phyloP scores from a whole-genome alignment of 2,888 invertebrate genomes.

The Dryocosmus kuriphilus region DNA sequence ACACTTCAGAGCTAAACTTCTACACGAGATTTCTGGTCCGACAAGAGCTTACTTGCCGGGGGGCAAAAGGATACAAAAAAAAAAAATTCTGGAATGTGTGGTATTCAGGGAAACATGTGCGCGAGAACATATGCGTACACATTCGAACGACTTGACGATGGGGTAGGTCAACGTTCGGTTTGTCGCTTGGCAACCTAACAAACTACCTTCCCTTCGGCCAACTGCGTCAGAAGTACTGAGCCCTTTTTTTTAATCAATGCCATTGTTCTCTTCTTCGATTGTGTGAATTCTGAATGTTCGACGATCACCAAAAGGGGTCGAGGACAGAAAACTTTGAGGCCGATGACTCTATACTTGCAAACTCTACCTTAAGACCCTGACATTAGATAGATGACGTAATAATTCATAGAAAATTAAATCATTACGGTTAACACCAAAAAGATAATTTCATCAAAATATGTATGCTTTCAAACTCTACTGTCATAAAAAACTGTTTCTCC shows the following conservation, averaged over 20 bases:
- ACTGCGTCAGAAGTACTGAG: conserved; percentile 49
- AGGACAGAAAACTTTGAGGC: conserved; percentile 22
- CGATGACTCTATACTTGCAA: conserved; percentile 9
- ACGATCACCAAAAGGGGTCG: conserved; percentile 46
- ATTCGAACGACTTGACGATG: conserved; percentile 56
- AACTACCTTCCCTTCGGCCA: conserved; percentile 50
- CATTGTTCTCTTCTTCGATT: conserved; percentile 53
- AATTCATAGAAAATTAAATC: too few relatives aligned
- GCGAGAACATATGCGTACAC: conserved; percentile 19
- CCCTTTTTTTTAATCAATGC: conserved; percentile 57
- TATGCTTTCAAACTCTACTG: background rate
- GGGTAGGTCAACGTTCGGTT: conserved; percentile 51
- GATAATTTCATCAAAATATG: too few relatives aligned
- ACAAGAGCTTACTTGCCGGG: background rate
- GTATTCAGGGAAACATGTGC: conserved; percentile 27
- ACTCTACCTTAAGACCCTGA: background rate
- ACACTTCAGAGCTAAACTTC: background rate
- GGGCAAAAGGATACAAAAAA: background rate
- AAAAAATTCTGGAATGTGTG: background rate
- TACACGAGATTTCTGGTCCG: background rate
- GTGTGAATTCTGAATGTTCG: conserved; percentile 49
- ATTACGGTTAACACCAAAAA: too few relatives aligned
- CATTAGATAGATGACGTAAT: too few relatives aligned
- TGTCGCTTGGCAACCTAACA: conserved; percentile 55
- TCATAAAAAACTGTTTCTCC: background rate